Evolutionary conservation across 1,140 invertebrate genomes (phyloP).

Genomic region (Proctacanthus coquilletti): DNA sequence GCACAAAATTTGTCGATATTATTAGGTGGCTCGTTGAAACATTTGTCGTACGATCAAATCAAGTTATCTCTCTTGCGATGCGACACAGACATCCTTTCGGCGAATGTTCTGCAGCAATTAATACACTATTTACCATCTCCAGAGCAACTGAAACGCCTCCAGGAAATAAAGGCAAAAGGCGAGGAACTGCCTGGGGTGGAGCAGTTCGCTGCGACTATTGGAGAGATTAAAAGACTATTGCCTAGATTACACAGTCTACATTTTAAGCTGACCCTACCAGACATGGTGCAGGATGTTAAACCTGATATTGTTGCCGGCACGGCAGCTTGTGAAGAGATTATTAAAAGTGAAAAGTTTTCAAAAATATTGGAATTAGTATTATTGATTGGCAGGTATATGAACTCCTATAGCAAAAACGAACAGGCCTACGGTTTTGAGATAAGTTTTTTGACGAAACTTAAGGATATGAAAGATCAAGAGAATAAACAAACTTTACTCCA

Average conservation of each 20-base stretch:
- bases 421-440: slow-evolving; percentile 94
- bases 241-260: slow-evolving; percentile 79
- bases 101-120: slow-evolving; percentile 66
- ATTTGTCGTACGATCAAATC: slow-evolving; percentile 74
- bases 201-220: slow-evolving; percentile 85
- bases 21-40: slow-evolving; percentile 76
- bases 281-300: slow-evolving; percentile 79
- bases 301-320: slow-evolving; percentile 90
- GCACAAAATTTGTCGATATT: slow-evolving; percentile 93
- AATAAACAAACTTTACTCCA: slow-evolving; percentile 88
- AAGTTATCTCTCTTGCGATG: slow-evolving; percentile 69
- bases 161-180: slow-evolving; percentile 59
- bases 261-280: slow-evolving; percentile 56
- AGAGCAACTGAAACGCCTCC: slow-evolving; percentile 71
- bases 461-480: slow-evolving; percentile 86
- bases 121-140: slow-evolving; percentile 79
- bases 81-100: slow-evolving; percentile 67
- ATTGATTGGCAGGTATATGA: slow-evolving; percentile 88
- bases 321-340: slow-evolving; percentile 90
- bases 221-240: slow-evolving; percentile 72
- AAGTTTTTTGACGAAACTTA: slow-evolving; percentile 85
- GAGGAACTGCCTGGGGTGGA: slow-evolving; percentile 83
- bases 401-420: slow-evolving; percentile 82
- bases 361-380: slow-evolving; percentile 81
- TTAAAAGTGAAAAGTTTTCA: slow-evolving; percentile 75